Conservation (phyloP, 2,113 vertebrate genomes). For the Grus americana region DNA sequence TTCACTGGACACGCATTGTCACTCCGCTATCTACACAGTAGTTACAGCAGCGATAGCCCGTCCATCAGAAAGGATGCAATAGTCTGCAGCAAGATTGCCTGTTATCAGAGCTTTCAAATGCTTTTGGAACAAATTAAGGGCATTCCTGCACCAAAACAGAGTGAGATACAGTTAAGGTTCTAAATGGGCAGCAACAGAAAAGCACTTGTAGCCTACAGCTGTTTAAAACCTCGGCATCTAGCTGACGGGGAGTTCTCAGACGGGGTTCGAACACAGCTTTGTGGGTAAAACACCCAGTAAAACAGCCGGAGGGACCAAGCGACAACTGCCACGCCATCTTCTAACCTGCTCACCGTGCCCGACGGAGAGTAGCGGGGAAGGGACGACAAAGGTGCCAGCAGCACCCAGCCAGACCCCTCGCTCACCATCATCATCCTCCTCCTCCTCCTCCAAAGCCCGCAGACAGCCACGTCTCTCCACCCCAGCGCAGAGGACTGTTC, state of each 20-base stretch:
- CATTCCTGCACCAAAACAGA: background rate
- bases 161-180: background rate
- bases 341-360: background rate
- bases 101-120: slow-evolving; percentile 39
- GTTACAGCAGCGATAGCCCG: slow-evolving; percentile 2
- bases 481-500: rapidly evolving
- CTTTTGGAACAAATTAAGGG: slow-evolving; percentile 56
- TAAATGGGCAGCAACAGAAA: background rate
- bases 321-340: background rate
- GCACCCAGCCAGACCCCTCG: background rate
- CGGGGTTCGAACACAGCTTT: background rate
- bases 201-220: background rate
- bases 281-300: background rate
- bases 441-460: rapidly evolving
- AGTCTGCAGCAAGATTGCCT: slow-evolving; percentile 38
- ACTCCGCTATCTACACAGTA: background rate
- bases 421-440: no score
- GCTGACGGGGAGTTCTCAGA: background rate
- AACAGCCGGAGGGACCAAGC: background rate
- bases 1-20: slow-evolving; percentile 13
- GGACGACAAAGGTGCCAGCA: rapidly evolving
- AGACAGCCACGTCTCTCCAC: rapidly evolving
- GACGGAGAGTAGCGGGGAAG: background rate
- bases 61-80: slow-evolving; percentile 29
- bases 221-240: background rate